These are phyloP conservation scores for Onthophagus taurus DNA, from an alignment of 1,140 invertebrate species.

Conservation along the genomic window DNA sequence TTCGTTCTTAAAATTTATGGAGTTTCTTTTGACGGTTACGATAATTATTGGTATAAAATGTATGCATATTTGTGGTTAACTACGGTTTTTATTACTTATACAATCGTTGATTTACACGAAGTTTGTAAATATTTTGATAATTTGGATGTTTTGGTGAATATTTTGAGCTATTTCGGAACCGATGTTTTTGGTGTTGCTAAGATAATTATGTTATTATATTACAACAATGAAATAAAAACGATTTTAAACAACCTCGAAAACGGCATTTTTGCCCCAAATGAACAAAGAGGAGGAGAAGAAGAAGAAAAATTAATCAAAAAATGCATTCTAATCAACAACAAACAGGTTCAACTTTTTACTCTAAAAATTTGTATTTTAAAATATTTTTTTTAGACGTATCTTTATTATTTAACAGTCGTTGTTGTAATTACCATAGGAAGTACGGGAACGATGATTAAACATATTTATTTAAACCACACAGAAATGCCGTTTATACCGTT, in stretches of 20 bases:
- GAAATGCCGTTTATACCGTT: conserved; percentile 6
- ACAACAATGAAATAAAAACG: neutral
- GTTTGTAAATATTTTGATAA: conserved; percentile 5
- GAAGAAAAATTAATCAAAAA: conserved; percentile 8
- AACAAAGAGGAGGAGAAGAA: neutral
- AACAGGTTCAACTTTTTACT: conserved; percentile 2
- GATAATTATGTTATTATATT: conserved; percentile 1
- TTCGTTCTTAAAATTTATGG: conserved; percentile 1
- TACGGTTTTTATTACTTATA: neutral
- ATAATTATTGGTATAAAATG: neutral
- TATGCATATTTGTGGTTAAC: conserved; percentile 3
- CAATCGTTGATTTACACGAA: conserved; percentile 8
- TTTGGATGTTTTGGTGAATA: conserved; percentile 7
- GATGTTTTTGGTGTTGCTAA: conserved; percentile 8
- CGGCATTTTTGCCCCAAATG: neutral
- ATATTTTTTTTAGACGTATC: neutral
- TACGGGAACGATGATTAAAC: neutral
- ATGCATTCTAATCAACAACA: conserved; percentile 5
- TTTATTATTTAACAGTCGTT: conserved; percentile 3
- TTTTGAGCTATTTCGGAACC: conserved; percentile 9
- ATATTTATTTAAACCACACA: neutral
- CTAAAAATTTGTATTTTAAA: conserved; percentile 3
- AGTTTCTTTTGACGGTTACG: conserved; percentile 2
- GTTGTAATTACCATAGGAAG: neutral
- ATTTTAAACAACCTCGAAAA: conserved; percentile 9